Evolutionary conservation across 1,140 invertebrate species (phyloP).

Genomic region (Sipha flava): DNA sequence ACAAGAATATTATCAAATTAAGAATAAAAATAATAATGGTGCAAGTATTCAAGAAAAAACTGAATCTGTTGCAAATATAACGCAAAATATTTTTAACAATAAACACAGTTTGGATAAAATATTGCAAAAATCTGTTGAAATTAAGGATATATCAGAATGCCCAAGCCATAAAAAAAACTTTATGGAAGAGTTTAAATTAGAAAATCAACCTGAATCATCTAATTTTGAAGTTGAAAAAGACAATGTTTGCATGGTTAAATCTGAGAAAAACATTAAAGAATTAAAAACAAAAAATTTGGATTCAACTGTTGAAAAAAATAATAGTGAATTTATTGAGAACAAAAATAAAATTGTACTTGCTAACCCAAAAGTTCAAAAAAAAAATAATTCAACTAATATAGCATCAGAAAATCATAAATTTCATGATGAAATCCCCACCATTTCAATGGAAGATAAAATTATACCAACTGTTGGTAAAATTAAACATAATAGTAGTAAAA

Average conservation of each 20-base stretch:
- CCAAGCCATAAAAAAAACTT: neutral
- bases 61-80: neutral
- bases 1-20: neutral
- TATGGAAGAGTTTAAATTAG: neutral
- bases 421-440: neutral
- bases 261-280: neutral
- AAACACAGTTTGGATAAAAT: slow-evolving; percentile 3
- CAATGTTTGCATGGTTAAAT: neutral
- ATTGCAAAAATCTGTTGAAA: neutral
- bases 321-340: neutral
- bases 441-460: neutral
- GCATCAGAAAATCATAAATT: neutral
- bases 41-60: neutral
- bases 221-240: neutral
- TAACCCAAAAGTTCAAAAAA: neutral
- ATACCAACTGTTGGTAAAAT: neutral
- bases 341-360: neutral
- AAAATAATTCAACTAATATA: neutral
- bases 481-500: neutral
- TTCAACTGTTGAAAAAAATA: neutral
- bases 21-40: neutral
- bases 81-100: neutral
- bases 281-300: neutral
- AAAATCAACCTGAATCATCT: neutral
- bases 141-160: neutral